A percentile compares a stretch with the other conserved stretches of the same genome.
Evolutionary conservation across 92 coral and sea anemone species (phyloP).

Genomic region (Umimayanthus kanabou): DNA sequence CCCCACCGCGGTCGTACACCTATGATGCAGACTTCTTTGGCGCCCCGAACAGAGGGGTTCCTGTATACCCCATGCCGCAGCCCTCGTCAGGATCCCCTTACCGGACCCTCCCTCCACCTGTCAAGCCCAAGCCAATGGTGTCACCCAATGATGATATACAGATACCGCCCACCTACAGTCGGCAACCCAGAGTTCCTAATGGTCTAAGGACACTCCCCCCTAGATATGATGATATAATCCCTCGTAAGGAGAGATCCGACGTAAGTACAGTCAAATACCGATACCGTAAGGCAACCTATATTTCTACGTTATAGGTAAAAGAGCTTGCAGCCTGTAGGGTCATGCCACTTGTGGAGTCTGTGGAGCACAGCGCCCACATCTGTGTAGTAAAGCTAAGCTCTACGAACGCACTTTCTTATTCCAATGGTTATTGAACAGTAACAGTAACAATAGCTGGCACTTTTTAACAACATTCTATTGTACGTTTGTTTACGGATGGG

Average conservation of each 20-base stretch:
- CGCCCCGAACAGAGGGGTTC: constrained; percentile 47
- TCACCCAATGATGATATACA: constrained; percentile 70
- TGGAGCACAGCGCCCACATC: too few species aligned
- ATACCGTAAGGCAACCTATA: background rate
- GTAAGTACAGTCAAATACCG: background rate
- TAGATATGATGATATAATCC: constrained; percentile 60
- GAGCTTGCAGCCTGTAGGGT: background rate
- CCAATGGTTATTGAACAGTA: too few species aligned
- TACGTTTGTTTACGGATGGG: too few species aligned
- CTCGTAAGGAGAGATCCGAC: constrained; percentile 42
- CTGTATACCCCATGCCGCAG: constrained; percentile 39
- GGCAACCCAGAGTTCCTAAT: constrained; percentile 50
- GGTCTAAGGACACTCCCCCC: constrained; percentile 70
- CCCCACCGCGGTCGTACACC: constrained; percentile 71
- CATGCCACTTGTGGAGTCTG: background rate
- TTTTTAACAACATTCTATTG: too few species aligned
- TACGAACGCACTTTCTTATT: too few species aligned
- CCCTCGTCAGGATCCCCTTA: constrained; percentile 47
- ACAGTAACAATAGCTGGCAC: too few species aligned
- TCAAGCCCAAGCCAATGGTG: constrained; percentile 55
- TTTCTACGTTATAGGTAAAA: background rate
- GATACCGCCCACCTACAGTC: constrained; percentile 66
- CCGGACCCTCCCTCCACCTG: constrained; percentile 40
- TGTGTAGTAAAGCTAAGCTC: too few species aligned
- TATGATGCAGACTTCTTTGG: constrained; percentile 76